Percentiles rank a stretch among this genome's conserved stretches.
Evolutionary conservation across 2,113 vertebrate species (phyloP).

Genomic region (Crotalus tigris): DNA sequence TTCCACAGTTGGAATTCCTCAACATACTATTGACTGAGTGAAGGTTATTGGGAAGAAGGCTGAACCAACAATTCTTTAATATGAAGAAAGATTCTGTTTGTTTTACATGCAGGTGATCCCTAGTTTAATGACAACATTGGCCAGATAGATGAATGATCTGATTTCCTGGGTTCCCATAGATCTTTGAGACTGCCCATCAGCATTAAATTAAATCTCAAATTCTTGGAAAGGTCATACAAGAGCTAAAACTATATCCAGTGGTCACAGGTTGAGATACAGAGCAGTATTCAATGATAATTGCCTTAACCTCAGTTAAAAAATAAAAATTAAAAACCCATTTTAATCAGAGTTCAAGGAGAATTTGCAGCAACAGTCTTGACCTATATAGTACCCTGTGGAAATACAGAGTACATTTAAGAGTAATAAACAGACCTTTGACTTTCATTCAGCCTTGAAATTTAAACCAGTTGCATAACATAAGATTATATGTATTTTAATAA

Average conservation of each 20-base stretch:
- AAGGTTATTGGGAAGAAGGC: neutral
- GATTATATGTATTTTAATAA: neutral
- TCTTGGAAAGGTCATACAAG: neutral
- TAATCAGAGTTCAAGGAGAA: neutral
- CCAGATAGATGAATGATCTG: neutral
- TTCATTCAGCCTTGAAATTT: conserved; percentile 13
- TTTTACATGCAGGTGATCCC: neutral
- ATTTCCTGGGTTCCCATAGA: neutral
- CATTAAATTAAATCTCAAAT: neutral
- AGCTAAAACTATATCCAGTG: conserved; percentile 24
- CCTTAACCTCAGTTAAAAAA: conserved; percentile 18
- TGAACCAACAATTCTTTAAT: neutral
- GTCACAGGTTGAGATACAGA: conserved; percentile 6
- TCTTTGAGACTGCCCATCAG: neutral
- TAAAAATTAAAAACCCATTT: neutral
- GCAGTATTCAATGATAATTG: neutral
- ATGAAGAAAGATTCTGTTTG: neutral
- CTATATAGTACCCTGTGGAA: neutral
- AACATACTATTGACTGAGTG: neutral
- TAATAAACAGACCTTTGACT: neutral
- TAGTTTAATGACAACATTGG: neutral
- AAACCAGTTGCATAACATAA: neutral
- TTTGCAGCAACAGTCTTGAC: neutral
- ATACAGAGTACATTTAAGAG: neutral
- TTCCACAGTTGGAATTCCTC: neutral